Conservation (phyloP, 2,113 vertebrate genomes). For the Chionodraco myersi region DNA sequence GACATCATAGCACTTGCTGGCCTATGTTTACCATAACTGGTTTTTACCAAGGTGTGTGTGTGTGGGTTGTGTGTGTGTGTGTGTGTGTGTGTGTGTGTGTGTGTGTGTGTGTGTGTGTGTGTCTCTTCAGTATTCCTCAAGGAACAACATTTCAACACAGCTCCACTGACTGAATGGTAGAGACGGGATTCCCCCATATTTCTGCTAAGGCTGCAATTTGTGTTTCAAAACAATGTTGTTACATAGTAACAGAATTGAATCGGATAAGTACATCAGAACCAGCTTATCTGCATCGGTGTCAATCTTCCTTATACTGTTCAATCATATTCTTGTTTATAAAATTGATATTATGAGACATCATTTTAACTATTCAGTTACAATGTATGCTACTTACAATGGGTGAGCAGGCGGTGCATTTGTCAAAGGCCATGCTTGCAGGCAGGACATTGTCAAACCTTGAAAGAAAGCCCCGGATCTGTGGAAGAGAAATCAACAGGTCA, state of each 20-base stretch:
- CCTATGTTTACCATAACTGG: no score
- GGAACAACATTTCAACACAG: constrained; percentile 70
- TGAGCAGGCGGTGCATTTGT: constrained; percentile 99
- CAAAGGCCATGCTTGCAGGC: constrained; percentile 97
- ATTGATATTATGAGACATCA: background rate
- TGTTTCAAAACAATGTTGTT: constrained; percentile 49
- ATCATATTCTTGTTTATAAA: background rate
- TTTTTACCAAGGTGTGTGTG: no score
- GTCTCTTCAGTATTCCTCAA: constrained; percentile 55
- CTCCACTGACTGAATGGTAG: constrained; percentile 54
- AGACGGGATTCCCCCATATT: constrained; percentile 67
- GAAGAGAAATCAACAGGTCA: constrained; percentile 48
- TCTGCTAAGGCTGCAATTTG: constrained; percentile 62
- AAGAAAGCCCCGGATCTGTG: constrained; percentile 96
- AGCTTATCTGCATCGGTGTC: background rate
- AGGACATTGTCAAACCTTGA: constrained; percentile 98
- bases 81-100: no score
- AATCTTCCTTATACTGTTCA: constrained; percentile 2
- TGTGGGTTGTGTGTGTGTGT: background rate
- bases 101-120: constrained; percentile 25
- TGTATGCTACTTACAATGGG: constrained; percentile 86
- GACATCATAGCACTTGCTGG: no score
- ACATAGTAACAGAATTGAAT: constrained; percentile 27
- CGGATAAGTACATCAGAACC: constrained; percentile 34
- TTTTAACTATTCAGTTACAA: background rate